Evolutionary conservation across 2,888 invertebrate species (phyloP).

Genomic region (Gryllus longicercus): DNA sequence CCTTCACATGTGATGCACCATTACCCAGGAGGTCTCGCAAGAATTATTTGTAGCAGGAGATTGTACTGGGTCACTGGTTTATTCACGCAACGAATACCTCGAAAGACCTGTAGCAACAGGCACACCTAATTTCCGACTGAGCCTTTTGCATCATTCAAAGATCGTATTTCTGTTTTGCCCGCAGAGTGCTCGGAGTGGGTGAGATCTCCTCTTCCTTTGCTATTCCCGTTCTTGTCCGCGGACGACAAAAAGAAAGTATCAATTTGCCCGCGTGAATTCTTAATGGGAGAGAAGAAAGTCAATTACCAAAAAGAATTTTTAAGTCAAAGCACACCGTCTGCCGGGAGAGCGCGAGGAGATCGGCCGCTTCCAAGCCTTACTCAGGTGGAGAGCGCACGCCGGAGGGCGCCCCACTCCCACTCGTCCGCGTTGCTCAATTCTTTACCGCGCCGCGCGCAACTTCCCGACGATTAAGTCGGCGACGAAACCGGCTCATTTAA

Average conservation of each 20-base stretch:
- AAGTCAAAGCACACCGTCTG: neutral
- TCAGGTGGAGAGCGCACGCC: neutral
- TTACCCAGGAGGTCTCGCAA: too few species aligned
- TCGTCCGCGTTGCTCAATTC: neutral
- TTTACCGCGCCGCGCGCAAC: neutral
- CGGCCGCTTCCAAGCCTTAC: neutral
- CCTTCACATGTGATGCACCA: too few species aligned
- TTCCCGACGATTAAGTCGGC: neutral
- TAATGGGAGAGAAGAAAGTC: neutral
- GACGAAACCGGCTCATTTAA: neutral
- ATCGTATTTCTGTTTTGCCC: too few species aligned
- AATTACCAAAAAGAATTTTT: neutral
- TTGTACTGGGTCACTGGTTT: too few species aligned
- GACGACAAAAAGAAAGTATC: neutral
- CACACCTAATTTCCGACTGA: too few species aligned
- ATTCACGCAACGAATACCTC: too few species aligned
- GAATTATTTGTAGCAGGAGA: too few species aligned
- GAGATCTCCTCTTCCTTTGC: too few species aligned
- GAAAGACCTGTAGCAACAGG: too few species aligned
- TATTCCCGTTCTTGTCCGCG: neutral
- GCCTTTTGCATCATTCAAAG: too few species aligned
- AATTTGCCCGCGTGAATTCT: neutral
- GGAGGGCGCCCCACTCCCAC: too few species aligned
- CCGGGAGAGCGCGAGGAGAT: neutral
- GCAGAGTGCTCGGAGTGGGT: too few species aligned